A percentile compares a stretch with the other conserved stretches of the same genome.
phyloP scores from a whole-genome alignment of 1,140 invertebrate genomes.

The Coboldia fuscipes region DNA sequence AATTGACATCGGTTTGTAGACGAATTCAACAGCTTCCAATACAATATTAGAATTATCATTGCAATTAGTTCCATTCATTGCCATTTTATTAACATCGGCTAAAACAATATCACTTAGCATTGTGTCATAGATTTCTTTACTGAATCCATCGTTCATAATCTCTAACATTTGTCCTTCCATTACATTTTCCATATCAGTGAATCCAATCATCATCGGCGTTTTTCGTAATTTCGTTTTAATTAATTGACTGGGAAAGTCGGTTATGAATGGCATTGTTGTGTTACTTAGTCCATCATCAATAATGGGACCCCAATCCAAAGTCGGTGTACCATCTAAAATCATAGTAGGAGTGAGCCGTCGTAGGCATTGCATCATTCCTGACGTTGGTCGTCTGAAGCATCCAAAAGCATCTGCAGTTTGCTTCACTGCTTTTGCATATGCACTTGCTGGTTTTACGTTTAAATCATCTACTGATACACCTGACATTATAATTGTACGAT shows the following conservation, averaged over 20 bases:
- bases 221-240: constrained; percentile 33
- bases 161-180: constrained; percentile 31
- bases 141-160: constrained; percentile 26
- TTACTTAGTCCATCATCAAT: constrained; percentile 47
- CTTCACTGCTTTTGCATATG: constrained; percentile 28
- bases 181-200: constrained; percentile 56
- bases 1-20: constrained; percentile 38
- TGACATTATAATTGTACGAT: constrained; percentile 47
- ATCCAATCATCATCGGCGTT: constrained; percentile 48
- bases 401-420: constrained; percentile 38
- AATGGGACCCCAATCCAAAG: constrained; percentile 51
- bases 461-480: constrained; percentile 39
- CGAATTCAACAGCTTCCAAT: constrained; percentile 49
- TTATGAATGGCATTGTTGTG: constrained; percentile 35
- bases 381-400: constrained; percentile 37
- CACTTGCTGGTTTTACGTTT: constrained; percentile 27
- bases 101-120: constrained; percentile 35
- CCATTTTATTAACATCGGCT: constrained; percentile 24
- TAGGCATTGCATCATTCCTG: constrained; percentile 40
- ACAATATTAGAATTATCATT: constrained; percentile 40
- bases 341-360: constrained; percentile 30
- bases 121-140: constrained; percentile 29
- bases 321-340: constrained; percentile 33
- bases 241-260: constrained; percentile 34
- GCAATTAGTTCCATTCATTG: constrained; percentile 20